Base-by-base conservation (phyloP, 2,888 invertebrate species). In the Entomobrya proxima region DNA sequence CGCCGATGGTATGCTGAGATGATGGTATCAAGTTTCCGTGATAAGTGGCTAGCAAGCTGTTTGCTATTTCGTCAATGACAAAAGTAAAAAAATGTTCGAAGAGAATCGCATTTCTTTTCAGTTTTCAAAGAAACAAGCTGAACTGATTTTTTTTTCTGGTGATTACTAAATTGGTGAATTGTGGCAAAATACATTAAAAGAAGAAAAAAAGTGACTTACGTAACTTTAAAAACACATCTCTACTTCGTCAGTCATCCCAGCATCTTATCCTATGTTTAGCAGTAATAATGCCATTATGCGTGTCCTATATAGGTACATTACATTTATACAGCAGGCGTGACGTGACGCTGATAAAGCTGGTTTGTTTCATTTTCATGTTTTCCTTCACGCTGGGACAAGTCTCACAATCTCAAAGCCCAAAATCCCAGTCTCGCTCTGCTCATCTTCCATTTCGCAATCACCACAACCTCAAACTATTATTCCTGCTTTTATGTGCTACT, bases 231-330 rank as follows among this genome's bases (percentile, higher is more conserved):
- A 32, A 52, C 50, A 52, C 75, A 32, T 24, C 37, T 21, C 24
- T 6, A n/a, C 9, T 13, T n/a, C 32, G 61, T 7, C 7, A 47
- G 13, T 2, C 11, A 15, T 2, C 11, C n/a, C 47, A 47, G 13
- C 13, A 37, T 67, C 37, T 40, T 1, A 37, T 0, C 18, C n/a
- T n/a, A n/a, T n/a, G n/a, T 30, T 1, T 58, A 32, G 15, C 15
- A 55, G 75, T 75, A 24, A 9, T 52, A 75, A 75, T 75, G 35
- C 11, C 32, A 75, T 75, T 75, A 52, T 75, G 52, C 32, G 21
- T 55, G 75, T 37, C 52, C 75, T 75, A 75, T 75, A 75, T 75
- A 75, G 18, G 52, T 52, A 3, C 58, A n/a, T n/a, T 58, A 27
- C 15, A 27, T 58, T 24, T 15, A 32, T 13, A 32, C 13, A 15